A percentile compares a stretch with the other conserved stretches of the same genome.
These are phyloP conservation scores for Mythimna pallens DNA, from an alignment of 2,888 invertebrate species.

Conservation along the genomic window DNA sequence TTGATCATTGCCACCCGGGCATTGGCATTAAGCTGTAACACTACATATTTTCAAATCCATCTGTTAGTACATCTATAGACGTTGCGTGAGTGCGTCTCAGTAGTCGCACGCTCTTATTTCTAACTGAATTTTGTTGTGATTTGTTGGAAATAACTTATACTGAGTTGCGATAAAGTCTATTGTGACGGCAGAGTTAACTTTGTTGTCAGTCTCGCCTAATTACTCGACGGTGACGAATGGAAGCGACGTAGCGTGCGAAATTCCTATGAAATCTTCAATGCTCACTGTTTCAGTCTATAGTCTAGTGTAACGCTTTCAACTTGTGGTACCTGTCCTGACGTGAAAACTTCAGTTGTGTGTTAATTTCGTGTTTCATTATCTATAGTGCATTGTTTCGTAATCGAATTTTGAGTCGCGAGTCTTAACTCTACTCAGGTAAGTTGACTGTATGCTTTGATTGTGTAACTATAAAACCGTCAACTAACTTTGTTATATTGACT, in stretches of 20 bases:
- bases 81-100: constrained; percentile 82
- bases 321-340: constrained; percentile 62
- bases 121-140: background rate
- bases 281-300: constrained; percentile 73
- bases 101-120: constrained; percentile 77
- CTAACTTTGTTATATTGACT: constrained; percentile 16
- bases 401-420: constrained; percentile 41
- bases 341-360: constrained; percentile 53
- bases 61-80: constrained; percentile 76
- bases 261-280: constrained; percentile 83
- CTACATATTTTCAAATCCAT: constrained; percentile 75
- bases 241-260: constrained; percentile 84
- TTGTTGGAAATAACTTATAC: constrained; percentile 14
- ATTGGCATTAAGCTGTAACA: constrained; percentile 77
- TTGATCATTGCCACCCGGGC: constrained; percentile 80
- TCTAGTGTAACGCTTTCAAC: constrained; percentile 72
- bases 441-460: constrained; percentile 31
- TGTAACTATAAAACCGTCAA: constrained; percentile 22
- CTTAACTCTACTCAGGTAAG: constrained; percentile 48
- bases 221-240: constrained; percentile 84
- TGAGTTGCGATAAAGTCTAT: constrained; percentile 56
- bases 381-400: constrained; percentile 48
- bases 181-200: constrained; percentile 57
- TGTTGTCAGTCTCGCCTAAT: constrained; percentile 76
- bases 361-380: constrained; percentile 51